These are phyloP conservation scores for Acanthurus lineatus DNA, from an alignment of 2,797 vertebrate species.

Conservation along the genomic window DNA sequence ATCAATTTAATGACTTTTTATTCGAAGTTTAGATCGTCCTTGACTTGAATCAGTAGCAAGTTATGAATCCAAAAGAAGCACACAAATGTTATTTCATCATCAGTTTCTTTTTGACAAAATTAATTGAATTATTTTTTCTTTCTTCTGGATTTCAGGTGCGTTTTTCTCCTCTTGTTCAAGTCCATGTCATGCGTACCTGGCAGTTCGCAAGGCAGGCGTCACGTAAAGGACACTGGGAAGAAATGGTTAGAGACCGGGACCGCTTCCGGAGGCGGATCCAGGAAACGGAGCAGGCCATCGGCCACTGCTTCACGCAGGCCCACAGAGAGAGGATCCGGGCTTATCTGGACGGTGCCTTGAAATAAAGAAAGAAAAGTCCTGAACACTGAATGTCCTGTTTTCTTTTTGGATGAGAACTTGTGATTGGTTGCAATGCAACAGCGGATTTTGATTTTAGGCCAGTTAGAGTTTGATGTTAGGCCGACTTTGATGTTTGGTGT, in stretches of 20 bases:
- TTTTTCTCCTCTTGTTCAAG: constrained; percentile 83
- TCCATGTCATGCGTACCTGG: constrained; percentile 86
- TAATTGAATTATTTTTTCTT: fast-evolving
- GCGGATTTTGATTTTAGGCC: constrained; percentile 70
- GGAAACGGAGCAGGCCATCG: constrained; percentile 78
- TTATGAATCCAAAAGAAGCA: background rate
- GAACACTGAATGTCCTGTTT: constrained; percentile 60
- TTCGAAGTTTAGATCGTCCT: background rate
- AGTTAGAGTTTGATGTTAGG: constrained; percentile 65
- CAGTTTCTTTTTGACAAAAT: background rate
- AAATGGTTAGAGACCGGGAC: constrained; percentile 83
- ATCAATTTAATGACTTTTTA: background rate
- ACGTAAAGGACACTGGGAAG: constrained; percentile 87
- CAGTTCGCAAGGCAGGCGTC: constrained; percentile 81
- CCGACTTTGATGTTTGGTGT: constrained; percentile 69
- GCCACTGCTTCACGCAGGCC: constrained; percentile 72
- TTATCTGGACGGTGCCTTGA: constrained; percentile 59
- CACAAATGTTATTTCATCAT: background rate
- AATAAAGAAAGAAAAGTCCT: constrained; percentile 3
- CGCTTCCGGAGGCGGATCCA: constrained; percentile 82
- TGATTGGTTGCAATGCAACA: constrained; percentile 82
- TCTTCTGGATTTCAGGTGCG: constrained; percentile 74
- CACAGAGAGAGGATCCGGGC: constrained; percentile 79
- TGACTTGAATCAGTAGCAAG: background rate
- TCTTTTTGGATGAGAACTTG: constrained; percentile 64